Percentiles rank a stretch among this genome's conserved stretches.
phyloP scores from a whole-genome alignment of 2,888 invertebrate species.

The Pharmacophagus antenor region DNA sequence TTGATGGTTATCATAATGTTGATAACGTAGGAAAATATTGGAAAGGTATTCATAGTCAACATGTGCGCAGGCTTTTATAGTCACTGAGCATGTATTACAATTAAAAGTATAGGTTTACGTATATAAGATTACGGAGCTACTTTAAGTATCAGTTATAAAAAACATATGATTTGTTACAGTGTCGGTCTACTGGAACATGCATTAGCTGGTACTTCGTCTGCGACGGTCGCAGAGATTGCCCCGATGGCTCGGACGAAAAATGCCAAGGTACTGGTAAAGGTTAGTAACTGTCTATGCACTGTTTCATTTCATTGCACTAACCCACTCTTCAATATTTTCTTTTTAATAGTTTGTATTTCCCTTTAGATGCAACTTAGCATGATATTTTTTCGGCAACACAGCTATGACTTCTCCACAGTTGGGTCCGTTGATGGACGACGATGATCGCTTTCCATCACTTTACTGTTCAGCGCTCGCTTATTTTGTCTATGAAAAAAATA shows the following conservation, averaged over 20 bases:
- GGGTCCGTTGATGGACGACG: too few relatives aligned
- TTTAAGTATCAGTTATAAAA: not conserved
- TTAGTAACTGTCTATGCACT: constrained; percentile 56
- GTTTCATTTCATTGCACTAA: constrained; percentile 39
- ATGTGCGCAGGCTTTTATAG: not conserved
- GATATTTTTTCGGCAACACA: too few relatives aligned
- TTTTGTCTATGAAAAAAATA: too few relatives aligned
- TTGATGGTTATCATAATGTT: too few relatives aligned
- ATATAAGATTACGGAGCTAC: not conserved
- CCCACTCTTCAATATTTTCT: constrained; percentile 29
- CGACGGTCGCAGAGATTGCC: constrained; percentile 91
- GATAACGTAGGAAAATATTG: too few relatives aligned
- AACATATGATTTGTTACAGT: constrained; percentile 75
- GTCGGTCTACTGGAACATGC: constrained; percentile 91
- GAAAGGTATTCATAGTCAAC: not conserved
- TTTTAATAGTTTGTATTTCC: constrained; percentile 16
- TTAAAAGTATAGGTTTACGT: not conserved
- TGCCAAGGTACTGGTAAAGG: constrained; percentile 83
- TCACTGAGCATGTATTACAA: not conserved
- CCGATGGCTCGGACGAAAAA: constrained; percentile 93
- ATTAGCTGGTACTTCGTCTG: constrained; percentile 97
- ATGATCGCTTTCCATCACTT: not conserved
- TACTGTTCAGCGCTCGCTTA: too few relatives aligned
- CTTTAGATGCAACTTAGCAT: constrained; percentile 17
- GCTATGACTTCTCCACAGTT: too few relatives aligned